A percentile compares a stretch with the other conserved stretches of the same genome.
phyloP scores from a whole-genome alignment of 2,797 vertebrate species.

The Strix occidentalis region DNA sequence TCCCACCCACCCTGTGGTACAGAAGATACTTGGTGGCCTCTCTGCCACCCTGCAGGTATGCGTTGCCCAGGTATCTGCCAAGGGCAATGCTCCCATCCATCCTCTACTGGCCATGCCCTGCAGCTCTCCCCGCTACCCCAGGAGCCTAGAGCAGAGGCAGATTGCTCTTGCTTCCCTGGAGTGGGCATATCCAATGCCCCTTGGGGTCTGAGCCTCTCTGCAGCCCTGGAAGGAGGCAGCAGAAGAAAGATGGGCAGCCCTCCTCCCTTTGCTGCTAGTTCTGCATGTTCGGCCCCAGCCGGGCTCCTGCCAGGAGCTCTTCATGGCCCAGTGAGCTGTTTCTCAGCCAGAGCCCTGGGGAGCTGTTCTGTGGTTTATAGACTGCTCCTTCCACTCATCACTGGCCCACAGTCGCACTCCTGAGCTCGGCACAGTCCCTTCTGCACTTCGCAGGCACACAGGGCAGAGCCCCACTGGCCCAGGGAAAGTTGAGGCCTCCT shows the following conservation, averaged over 20 bases:
- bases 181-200: accelerated
- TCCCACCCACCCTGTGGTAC: not conserved
- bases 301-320: not conserved
- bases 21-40: not conserved
- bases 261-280: not conserved
- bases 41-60: not conserved
- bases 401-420: not conserved
- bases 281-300: accelerated
- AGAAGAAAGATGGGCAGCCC: accelerated
- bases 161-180: not conserved
- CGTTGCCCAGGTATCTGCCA: not conserved
- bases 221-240: not conserved
- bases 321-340: not conserved
- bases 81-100: not conserved
- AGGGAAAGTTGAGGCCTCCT: not conserved
- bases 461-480: not conserved
- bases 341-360: slow-evolving; percentile 48
- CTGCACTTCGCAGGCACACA: accelerated
- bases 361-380: slow-evolving; percentile 22
- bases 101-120: not conserved
- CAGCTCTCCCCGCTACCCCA: not conserved
- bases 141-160: not conserved
- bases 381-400: not conserved
- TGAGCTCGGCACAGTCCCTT: not conserved
- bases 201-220: not conserved